Evolutionary conservation across 2,797 vertebrate genomes (phyloP), one percentile per base, ranked within the genome.

Genomic region (Lepidocolaptes lacrymiger): DNA sequence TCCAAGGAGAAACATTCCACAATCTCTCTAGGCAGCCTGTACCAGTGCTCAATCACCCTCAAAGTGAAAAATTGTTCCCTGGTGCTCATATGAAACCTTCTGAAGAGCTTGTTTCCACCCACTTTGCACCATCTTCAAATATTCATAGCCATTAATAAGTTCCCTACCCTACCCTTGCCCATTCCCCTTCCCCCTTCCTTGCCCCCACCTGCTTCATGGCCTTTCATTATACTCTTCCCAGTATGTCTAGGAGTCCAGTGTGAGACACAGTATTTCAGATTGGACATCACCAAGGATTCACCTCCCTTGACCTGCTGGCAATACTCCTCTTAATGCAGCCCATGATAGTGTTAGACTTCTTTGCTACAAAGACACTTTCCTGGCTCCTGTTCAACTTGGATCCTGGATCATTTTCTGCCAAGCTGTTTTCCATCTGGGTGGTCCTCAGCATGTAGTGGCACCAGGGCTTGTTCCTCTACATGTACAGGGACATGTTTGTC

Each of bases 141-240:
- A 52, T 28, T 66, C 62, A 30, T 39, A 62, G 6, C 5, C 3
- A 49, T 49, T n/a, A 62, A 28, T 37, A 63, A 54, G 6, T 58
- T 59, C 8, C 10, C 10, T 15, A 0, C 9, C 1, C 2, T 17
- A 15, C 6, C 6, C 11, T 4, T 14, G 5, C 21, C 36, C 9
- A 41, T 41, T 10, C 4, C 22, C 6, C 6, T 36, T n/a, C 19
- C 55, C 28, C 28, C 14, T 18, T 8, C 24, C 26, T 10, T 14
- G 4, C 17, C 4, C 5, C 2, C 6, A 26, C 34, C 26, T 59
- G 5, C 12, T 51, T 86, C 6, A 9, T 24, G 12, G 7, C 12
- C 20, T 26, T 75, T 71, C 1, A 1, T 6, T 48, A 34, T 23
- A 16, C 37, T 56, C 12, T 68, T 4, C 8, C 10, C 8, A 26